These are phyloP conservation scores for Promerops cafer DNA, from an alignment of 2,113 vertebrate genomes.

Conservation along the genomic window DNA sequence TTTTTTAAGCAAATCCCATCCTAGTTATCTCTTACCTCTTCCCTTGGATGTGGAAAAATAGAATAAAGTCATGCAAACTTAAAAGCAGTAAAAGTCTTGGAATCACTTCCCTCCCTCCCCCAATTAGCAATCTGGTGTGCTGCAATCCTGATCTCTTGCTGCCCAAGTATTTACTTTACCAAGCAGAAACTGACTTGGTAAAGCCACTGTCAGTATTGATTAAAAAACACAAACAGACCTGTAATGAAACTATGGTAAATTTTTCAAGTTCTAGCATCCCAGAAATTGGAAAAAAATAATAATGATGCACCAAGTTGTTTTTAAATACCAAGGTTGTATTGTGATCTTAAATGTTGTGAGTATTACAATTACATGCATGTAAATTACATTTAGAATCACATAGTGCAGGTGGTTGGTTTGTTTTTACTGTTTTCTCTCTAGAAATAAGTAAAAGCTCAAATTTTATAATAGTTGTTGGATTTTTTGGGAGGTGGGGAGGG, in stretches of 20 bases:
- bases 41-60: not conserved
- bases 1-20: not conserved
- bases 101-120: not conserved
- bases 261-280: not conserved
- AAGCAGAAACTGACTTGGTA: not conserved
- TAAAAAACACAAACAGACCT: not conserved
- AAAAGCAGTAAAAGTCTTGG: not conserved
- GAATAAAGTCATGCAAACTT: not conserved
- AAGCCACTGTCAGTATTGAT: not conserved
- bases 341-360: not conserved
- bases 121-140: not conserved
- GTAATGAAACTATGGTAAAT: not conserved
- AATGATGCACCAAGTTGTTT: not conserved
- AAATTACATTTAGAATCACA: not conserved
- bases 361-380: not conserved
- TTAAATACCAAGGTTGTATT: not conserved
- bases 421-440: not conserved
- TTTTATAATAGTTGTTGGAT: not conserved
- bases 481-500: rapidly evolving
- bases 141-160: not conserved
- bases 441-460: not conserved
- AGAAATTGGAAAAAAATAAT: not conserved
- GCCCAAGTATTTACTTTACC: not conserved
- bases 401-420: not conserved
- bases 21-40: not conserved